Conservation (phyloP, 2,797 vertebrate species). For the Enteromius argenteus region DNA sequence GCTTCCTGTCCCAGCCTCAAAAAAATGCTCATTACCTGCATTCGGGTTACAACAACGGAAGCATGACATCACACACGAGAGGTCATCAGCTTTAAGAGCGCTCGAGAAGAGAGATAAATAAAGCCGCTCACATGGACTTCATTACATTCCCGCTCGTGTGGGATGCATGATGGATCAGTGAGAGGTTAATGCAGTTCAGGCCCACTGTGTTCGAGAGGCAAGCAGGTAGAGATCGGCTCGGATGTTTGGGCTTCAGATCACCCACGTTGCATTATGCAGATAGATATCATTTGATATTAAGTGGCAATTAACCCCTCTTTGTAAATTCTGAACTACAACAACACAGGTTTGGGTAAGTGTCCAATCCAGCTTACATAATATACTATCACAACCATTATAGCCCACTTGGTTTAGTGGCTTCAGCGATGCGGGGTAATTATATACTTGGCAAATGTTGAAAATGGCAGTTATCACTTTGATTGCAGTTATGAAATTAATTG, state of each 20-base stretch:
- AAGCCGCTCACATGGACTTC: conserved; percentile 9
- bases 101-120: conserved; percentile 26
- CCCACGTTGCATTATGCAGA: conserved; percentile 20
- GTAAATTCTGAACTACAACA: conserved; percentile 21
- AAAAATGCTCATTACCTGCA: background rate
- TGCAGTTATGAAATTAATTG: background rate
- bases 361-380: conserved; percentile 18
- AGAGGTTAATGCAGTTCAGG: conserved; percentile 39
- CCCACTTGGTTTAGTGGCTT: conserved; percentile 20
- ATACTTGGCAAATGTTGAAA: background rate
- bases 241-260: background rate
- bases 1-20: background rate
- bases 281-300: conserved; percentile 22
- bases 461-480: background rate
- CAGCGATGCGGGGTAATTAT: background rate
- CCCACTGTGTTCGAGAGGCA: conserved; percentile 1
- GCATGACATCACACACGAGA: conserved; percentile 13
- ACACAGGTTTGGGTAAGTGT: background rate
- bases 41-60: background rate
- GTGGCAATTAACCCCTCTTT: conserved; percentile 30
- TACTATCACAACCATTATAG: conserved; percentile 6
- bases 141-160: conserved; percentile 22
- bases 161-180: conserved; percentile 31
- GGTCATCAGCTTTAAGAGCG: conserved; percentile 4
- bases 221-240: background rate